Base-by-base conservation (phyloP, 2,113 vertebrate genomes). In the Vicugna pacos region DNA sequence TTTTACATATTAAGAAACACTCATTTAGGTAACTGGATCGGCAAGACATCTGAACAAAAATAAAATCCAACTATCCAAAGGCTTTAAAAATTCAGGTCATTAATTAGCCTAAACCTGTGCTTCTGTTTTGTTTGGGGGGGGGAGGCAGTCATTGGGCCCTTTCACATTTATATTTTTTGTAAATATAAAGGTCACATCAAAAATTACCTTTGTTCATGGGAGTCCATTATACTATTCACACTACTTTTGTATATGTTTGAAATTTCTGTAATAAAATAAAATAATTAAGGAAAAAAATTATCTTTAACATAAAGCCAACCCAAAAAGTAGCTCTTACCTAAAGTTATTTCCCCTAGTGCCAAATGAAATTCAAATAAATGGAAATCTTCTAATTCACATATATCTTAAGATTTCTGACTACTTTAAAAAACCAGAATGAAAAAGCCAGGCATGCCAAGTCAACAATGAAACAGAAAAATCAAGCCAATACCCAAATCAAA, bases 371-470 rank as follows among this genome's bases (percentile, higher is more conserved):
- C 70, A 58, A 35, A 70, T 82, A 95, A 87, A 90, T 52, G 22
- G 82, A 42, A 88, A 88, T 58, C 38, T 54, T 86, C 91, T 84
- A 89, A 94, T 75, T 96, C 82, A 94, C 67, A 69, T 56, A 94
- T 52, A 79, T 89, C 83, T 93, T 52, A 82, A 70, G 56, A 89
- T 17, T 83, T 95, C 67, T 89, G 30, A 77, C 92, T 90, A 83
- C 64, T 84, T 83, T 42, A 42, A 42, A 90, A 84, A 77, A 82
- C 20, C 75, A 90, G 70, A 94, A 79, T 73, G 48, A 81, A 94
- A 94, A 94, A 62, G 35, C 30, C 64, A 84, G n/a, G 42, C 56
- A 76, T 30, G 64, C 56, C 60, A 77, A 95, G 42, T 42, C 54
- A 77, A 77, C 58, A 80, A 52, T 5, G 5, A 91, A 85, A 93